Evolutionary conservation across 2,888 invertebrate genomes (phyloP), one percentile per base, ranked within the genome.

Genomic region (Rhopalosiphum nymphaeae): DNA sequence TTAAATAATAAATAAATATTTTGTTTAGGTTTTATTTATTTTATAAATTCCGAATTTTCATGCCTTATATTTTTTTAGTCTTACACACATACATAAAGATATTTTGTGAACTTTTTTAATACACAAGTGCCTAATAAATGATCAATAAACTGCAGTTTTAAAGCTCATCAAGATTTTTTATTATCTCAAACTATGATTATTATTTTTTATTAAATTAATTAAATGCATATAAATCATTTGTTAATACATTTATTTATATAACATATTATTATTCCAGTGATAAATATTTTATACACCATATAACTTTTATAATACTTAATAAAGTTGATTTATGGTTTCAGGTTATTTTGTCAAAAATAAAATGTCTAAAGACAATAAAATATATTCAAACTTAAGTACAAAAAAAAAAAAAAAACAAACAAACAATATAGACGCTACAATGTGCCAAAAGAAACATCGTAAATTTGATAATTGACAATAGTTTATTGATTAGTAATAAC

Each of bases 251-350:
- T 90, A 49, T 26, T 49, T 49, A 13, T 49, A 49, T 67, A 36
- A 36, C n/a, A 90, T n/a, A 44, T 46, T n/a, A 78, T 78, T 78
- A 78, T 78, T 36, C 9, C 36, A 36, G 11, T n/a, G 11, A 57
- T 67, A 49, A 90, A 67, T 4, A 90, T 90, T 90, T 46, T 78
- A 90, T 90, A 46, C 2, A 16, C 57, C 16, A 61, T 89, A 57
- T 26, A 57, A 57, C 21, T 61, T 89, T 36, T 44, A 89, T 78
- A 78, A 36, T 78, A 25, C 78, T 44, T 67, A 67, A n/a, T 67
- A 49, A 67, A 78, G 61, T 90, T 49, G 11, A 36, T 46, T 46
- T 42, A 36, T 90, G 25, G 67, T n/a, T 67, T 36, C n/a, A 78
- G 11, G 67, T 49, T n/a, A 78, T 49, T 53, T n/a, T 26, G 46